These are phyloP conservation scores for Oxyura jamaicensis DNA, from an alignment of 2,113 vertebrate genomes.

Conservation along the genomic window DNA sequence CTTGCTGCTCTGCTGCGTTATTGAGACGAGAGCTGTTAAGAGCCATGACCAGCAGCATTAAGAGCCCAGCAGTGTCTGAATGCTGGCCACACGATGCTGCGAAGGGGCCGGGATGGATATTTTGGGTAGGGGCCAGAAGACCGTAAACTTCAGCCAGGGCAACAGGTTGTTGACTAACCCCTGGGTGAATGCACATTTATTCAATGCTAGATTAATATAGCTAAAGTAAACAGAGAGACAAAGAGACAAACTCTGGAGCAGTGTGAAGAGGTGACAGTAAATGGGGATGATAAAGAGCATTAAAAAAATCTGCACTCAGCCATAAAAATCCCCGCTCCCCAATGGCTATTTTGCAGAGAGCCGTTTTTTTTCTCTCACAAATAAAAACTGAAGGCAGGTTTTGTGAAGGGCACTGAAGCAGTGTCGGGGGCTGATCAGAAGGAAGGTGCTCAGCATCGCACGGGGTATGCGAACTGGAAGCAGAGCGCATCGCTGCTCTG, in stretches of 20 bases:
- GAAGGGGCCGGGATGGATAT: neutral
- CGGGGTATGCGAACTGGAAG: rapidly evolving
- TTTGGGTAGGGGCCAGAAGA: conserved; percentile 12
- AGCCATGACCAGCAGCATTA: neutral
- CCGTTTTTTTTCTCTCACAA: conserved; percentile 8
- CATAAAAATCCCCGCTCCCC: neutral
- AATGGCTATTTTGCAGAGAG: conserved; percentile 15
- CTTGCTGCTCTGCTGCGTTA: neutral
- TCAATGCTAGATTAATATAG: neutral
- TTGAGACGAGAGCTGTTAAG: conserved; percentile 31
- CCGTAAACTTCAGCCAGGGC: neutral
- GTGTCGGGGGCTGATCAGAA: neutral
- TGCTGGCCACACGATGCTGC: neutral
- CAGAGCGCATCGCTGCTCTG: neutral
- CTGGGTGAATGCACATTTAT: neutral
- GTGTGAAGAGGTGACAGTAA: conserved; percentile 15
- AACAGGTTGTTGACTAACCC: neutral
- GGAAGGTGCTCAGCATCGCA: neutral
- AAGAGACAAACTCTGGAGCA: neutral
- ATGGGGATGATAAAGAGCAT: neutral
- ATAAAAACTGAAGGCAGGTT: neutral
- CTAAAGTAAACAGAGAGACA: conserved; percentile 17
- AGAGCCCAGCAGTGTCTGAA: conserved; percentile 13
- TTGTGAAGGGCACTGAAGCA: neutral
- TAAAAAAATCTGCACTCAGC: neutral